A percentile compares a stretch with the other conserved stretches of the same genome.
Conservation (phyloP, 2,797 vertebrate species). For the Rhabdomys pumilio region DNA sequence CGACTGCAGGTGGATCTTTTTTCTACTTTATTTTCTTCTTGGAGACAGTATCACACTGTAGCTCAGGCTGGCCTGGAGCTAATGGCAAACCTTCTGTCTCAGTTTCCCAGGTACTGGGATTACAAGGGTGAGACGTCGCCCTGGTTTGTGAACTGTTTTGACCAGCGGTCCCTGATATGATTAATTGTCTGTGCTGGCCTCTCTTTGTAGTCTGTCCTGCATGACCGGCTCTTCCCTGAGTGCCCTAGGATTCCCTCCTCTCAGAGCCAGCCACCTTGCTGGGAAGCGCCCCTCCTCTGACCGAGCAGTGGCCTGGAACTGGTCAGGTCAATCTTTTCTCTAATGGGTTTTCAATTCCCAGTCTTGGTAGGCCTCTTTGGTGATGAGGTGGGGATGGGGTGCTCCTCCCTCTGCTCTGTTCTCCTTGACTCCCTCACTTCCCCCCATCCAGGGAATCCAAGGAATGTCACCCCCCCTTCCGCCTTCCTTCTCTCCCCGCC, state of each 20-base stretch:
- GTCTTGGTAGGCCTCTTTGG: background rate
- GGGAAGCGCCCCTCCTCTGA: background rate
- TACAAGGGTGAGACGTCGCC: background rate
- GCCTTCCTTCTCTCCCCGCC: constrained; percentile 52
- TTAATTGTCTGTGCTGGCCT: background rate
- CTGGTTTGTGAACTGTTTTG: background rate
- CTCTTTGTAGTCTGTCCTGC: background rate
- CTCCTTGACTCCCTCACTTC: constrained; percentile 24
- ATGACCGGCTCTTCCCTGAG: background rate
- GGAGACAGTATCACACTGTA: background rate
- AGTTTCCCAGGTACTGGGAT: background rate
- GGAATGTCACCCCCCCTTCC: constrained; percentile 82
- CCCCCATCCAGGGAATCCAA: constrained; percentile 80
- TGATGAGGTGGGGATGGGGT: background rate
- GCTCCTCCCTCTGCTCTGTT: background rate
- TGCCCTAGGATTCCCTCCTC: background rate
- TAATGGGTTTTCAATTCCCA: background rate
- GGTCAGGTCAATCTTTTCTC: background rate
- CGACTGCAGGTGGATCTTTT: background rate
- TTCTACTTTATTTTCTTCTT: background rate
- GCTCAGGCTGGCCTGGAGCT: background rate
- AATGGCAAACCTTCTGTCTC: background rate
- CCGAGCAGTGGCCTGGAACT: constrained; percentile 31
- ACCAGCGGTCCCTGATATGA: background rate
- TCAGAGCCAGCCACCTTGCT: background rate